phyloP scores from a whole-genome alignment of 2,888 invertebrate genomes.

The Polydrusus pterygomalis region DNA sequence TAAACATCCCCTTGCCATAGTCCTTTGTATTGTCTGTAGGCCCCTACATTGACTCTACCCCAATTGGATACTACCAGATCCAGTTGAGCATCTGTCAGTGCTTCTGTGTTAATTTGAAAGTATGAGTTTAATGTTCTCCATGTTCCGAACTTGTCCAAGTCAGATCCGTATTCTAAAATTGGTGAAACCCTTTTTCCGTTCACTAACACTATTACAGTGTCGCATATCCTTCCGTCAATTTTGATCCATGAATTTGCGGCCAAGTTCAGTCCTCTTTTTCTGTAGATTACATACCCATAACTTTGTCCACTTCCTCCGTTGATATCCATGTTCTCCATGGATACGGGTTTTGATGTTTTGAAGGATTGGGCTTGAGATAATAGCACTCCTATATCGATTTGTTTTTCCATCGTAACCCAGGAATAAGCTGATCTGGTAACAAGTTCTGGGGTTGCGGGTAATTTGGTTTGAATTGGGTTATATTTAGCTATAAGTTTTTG shows the following conservation, averaged over 20 bases:
- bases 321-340: conserved; percentile 69
- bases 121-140: conserved; percentile 67
- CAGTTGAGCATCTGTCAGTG: conserved; percentile 63
- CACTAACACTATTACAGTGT: conserved; percentile 74
- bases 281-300: conserved; percentile 76
- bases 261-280: conserved; percentile 67
- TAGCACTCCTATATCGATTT: conserved; percentile 59
- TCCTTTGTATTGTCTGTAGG: conserved; percentile 67
- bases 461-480: conserved; percentile 65
- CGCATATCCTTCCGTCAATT: conserved; percentile 72
- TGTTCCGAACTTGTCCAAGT: conserved; percentile 70
- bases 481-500: conserved; percentile 73
- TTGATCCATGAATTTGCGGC: conserved; percentile 64
- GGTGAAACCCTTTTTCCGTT: conserved; percentile 70
- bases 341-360: conserved; percentile 61
- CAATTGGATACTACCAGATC: conserved; percentile 82
- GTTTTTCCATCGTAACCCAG: conserved; percentile 60
- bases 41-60: conserved; percentile 77
- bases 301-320: conserved; percentile 75
- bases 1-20: conserved; percentile 71
- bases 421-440: conserved; percentile 82
- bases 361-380: conserved; percentile 58
- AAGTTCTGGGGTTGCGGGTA: conserved; percentile 82
- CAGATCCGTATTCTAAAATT: conserved; percentile 63
- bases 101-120: conserved; percentile 62